Percentiles rank a stretch among this genome's conserved stretches.
Conservation (phyloP, 1,140 invertebrate genomes). For the Holcopasites calliopsidis region DNA sequence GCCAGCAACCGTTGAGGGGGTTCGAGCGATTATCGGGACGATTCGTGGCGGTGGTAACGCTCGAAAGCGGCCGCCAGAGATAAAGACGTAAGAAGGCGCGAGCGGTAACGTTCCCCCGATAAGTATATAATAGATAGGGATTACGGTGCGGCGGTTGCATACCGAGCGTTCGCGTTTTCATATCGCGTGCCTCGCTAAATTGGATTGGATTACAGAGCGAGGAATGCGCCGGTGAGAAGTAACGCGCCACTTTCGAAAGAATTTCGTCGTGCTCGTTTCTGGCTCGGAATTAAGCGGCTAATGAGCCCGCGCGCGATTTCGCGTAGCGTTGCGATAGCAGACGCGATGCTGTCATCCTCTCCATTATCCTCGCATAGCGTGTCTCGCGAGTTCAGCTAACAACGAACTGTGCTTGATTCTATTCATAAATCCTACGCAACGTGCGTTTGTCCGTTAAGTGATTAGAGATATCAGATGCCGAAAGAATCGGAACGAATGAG, state of each 20-base stretch:
- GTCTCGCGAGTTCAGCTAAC: too few species aligned
- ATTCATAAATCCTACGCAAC: too few species aligned
- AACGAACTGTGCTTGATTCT: too few species aligned
- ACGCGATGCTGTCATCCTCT: background rate
- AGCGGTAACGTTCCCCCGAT: slow-evolving; percentile 14
- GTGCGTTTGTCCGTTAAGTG: too few species aligned
- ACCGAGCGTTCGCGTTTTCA: slow-evolving; percentile 50
- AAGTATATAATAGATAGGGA: slow-evolving; percentile 47
- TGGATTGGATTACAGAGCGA: slow-evolving; percentile 41
- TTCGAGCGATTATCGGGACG: background rate
- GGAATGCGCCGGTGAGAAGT: slow-evolving; percentile 48
- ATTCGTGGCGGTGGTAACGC: too few species aligned
- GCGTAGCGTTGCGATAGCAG: background rate
- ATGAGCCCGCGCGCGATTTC: background rate
- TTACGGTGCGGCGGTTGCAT: slow-evolving; percentile 15
- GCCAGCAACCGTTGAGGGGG: too few species aligned
- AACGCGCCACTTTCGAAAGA: background rate
- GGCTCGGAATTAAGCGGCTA: background rate
- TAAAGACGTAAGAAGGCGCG: slow-evolving; percentile 25
- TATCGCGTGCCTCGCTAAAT: slow-evolving; percentile 37
- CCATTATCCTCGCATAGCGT: too few species aligned
- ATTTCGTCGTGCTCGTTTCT: background rate
- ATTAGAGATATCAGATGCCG: too few species aligned
- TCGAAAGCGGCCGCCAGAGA: background rate
- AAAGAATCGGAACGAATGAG: too few species aligned